Conservation (phyloP, 2,113 vertebrate genomes). For the Malaclemys terrapin region DNA sequence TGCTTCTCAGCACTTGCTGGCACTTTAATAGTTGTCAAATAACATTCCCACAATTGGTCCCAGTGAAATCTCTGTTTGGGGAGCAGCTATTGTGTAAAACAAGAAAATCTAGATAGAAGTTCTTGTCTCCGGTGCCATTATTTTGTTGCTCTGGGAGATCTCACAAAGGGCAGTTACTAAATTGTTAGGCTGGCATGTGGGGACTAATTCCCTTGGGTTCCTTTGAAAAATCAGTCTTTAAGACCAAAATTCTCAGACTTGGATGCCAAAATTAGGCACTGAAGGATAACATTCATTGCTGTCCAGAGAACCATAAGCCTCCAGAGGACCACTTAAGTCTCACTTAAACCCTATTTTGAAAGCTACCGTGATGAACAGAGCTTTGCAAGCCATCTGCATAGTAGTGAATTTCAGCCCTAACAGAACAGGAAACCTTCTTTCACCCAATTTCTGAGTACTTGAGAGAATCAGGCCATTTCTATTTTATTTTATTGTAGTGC, state of each 20-base stretch:
- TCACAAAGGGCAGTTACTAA: background rate
- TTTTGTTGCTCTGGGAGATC: background rate
- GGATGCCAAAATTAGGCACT: background rate
- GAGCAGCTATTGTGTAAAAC: slow-evolving; percentile 40
- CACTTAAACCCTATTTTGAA: fast-evolving
- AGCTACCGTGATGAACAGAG: background rate
- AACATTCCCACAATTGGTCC: slow-evolving; percentile 65
- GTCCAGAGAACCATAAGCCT: background rate
- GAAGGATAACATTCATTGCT: background rate
- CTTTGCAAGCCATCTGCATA: background rate
- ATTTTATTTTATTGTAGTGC: background rate
- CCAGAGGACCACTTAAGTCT: background rate
- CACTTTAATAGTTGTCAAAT: slow-evolving; percentile 54
- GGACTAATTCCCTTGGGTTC: background rate
- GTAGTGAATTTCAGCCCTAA: background rate
- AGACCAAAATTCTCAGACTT: background rate
- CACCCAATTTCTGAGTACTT: background rate
- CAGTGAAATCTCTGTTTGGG: background rate
- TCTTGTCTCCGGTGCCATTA: background rate
- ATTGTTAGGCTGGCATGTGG: background rate
- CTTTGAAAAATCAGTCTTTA: background rate
- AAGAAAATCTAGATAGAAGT: background rate
- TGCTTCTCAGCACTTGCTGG: slow-evolving; percentile 67
- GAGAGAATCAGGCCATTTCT: background rate
- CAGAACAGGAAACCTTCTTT: background rate